Conservation (phyloP, 2,797 vertebrate species). For the Ammospiza maritima region DNA sequence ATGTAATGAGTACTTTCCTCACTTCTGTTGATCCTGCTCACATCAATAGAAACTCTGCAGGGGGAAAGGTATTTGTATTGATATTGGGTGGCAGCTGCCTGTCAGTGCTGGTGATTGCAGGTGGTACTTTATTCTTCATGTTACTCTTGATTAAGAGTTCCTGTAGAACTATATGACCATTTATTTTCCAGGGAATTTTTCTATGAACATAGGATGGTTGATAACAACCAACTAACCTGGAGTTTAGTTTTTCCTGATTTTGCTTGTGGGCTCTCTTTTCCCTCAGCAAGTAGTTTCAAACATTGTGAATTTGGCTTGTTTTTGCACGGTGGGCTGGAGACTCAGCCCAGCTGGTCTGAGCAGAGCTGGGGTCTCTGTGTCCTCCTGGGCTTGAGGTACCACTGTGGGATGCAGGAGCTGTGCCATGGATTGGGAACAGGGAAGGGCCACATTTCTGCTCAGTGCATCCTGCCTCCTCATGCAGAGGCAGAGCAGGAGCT, state of each 20-base stretch:
- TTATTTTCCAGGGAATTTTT: not conserved
- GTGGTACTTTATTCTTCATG: not conserved
- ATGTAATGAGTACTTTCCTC: slow-evolving; percentile 25
- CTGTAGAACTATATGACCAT: not conserved
- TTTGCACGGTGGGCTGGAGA: not conserved
- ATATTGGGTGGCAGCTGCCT: slow-evolving; percentile 4
- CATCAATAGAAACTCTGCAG: not conserved
- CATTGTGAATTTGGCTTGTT: rapidly evolving
- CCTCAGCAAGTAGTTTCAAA: not conserved
- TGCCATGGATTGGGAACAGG: not conserved
- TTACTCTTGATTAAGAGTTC: not conserved
- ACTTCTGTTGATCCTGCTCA: slow-evolving; percentile 1
- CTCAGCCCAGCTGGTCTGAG: not conserved
- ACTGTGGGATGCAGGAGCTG: not conserved
- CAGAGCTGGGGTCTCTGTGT: not conserved
- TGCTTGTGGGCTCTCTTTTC: not conserved
- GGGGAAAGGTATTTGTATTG: not conserved
- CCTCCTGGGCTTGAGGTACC: not conserved
- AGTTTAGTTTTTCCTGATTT: not conserved
- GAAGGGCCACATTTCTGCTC: rapidly evolving
- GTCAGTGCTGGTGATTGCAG: slow-evolving; percentile 15
- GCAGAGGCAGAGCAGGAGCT: not conserved
- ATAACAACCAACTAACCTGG: not conserved
- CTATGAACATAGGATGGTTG: not conserved
- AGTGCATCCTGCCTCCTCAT: not conserved